Base-by-base conservation (phyloP, 92 coral and sea anemone species). In the Paragorgia papillata region DNA sequence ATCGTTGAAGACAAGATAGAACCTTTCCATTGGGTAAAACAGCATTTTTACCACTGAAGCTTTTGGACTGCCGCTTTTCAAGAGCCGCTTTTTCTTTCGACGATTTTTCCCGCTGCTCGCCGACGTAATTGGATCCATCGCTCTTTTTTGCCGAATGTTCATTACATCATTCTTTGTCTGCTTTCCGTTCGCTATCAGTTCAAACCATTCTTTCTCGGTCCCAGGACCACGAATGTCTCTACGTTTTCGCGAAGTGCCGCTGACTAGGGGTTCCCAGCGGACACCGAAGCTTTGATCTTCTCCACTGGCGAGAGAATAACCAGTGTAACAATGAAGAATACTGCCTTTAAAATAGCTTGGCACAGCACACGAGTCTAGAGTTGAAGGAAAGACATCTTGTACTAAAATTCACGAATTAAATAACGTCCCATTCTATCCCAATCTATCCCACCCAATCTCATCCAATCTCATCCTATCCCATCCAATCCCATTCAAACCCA, bases 21-120 rank as follows among this genome's bases (percentile, higher is more conserved):
- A 93, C 86, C 8, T 86, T 83, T 1, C 97, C 97, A 69, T 93
- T 88, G 6, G 91, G 80, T 7, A 80, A 62, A 18, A 93, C 44
- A 14, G 97, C 97, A 3, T 74, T 75, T 56, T 28, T 3, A 56
- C 21, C 14, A 46, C 67, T 68, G 90, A 93, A 24, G 56, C 74
- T 62, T 88, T 90, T 19, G 83, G 80, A 57, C 79, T 62, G 41
- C 44, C 59, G 0, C 91, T 85, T 13, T 83, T 58, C 21, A 75
- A 53, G 7, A 82, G 81, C 3, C 61, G 71, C 28, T 71, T 53
- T 80, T 88, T 87, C 33, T 61, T 79, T 13, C 97, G 90, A 48
- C 88, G 84, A 35, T 93, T 96, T 15, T 89, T 87, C 31, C 97
- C 97, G 20, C 93, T 88, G n/a, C n/a, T n/a, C n/a, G n/a, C n/a